phyloP scores from a whole-genome alignment of 2,113 vertebrate species.

The Poecile atricapillus region DNA sequence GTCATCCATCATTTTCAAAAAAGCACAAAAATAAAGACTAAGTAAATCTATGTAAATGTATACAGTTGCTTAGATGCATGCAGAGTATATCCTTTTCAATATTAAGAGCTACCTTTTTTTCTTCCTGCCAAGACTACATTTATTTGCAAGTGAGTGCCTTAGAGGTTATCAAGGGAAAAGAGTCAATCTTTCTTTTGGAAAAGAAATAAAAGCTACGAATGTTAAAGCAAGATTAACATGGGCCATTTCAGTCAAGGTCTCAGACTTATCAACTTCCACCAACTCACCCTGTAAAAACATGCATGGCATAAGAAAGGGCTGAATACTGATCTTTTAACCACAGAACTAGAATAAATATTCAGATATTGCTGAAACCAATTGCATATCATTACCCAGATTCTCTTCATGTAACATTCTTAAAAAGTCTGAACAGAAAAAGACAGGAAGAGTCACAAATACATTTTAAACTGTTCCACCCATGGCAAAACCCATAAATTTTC shows the following conservation, averaged over 20 bases:
- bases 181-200: not conserved
- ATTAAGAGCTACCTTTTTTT: not conserved
- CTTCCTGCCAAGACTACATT: not conserved
- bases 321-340: not conserved
- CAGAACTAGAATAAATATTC: not conserved
- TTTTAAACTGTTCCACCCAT: not conserved
- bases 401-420: not conserved
- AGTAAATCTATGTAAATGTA: slow-evolving; percentile 7
- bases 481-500: not conserved
- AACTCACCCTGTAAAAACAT: not conserved
- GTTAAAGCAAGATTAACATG: not conserved
- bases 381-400: not conserved
- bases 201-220: slow-evolving; percentile 22
- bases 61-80: slow-evolving; percentile 3
- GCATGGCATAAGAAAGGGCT: not conserved
- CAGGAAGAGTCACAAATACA: not conserved
- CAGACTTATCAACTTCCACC: not conserved
- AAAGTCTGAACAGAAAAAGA: not conserved
- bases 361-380: not conserved
- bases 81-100: not conserved
- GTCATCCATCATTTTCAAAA: slow-evolving; percentile 5
- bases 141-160: not conserved
- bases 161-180: not conserved
- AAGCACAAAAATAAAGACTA: not conserved
- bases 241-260: not conserved